phyloP scores from a whole-genome alignment of 2,888 invertebrate species.

The Steinernema carpocapsae region DNA sequence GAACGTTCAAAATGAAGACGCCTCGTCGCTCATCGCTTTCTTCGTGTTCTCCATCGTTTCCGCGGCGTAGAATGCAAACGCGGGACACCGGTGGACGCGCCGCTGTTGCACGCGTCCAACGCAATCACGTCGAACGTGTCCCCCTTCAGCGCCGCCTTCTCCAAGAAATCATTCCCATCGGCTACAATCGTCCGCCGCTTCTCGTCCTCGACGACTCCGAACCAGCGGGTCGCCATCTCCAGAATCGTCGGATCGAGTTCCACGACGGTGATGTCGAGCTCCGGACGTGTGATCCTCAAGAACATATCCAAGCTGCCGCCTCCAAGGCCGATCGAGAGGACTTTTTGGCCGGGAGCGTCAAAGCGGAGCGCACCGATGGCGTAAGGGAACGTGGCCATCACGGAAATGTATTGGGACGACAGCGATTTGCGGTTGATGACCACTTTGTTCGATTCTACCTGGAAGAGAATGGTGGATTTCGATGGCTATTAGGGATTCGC shows the following conservation, averaged over 20 bases:
- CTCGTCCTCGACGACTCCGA: slow-evolving; percentile 45
- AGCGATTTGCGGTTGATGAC: neutral
- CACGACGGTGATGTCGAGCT: slow-evolving; percentile 53
- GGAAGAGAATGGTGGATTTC: neutral
- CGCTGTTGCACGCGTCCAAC: slow-evolving; percentile 53
- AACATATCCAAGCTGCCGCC: slow-evolving; percentile 55
- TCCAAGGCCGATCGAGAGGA: slow-evolving; percentile 45
- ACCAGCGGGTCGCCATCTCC: slow-evolving; percentile 50
- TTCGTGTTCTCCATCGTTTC: slow-evolving; percentile 9
- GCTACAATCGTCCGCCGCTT: slow-evolving; percentile 44
- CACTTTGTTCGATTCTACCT: neutral
- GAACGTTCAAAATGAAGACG: neutral
- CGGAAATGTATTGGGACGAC: neutral
- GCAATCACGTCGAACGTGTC: slow-evolving; percentile 48
- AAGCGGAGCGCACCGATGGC: neutral
- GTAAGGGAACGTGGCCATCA: neutral
- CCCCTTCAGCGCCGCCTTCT: slow-evolving; percentile 41
- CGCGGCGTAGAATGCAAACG: neutral
- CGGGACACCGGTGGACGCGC: neutral
- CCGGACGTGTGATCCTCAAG: slow-evolving; percentile 37
- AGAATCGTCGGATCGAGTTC: slow-evolving; percentile 53
- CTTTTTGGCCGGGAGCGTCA: neutral
- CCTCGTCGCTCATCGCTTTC: neutral
- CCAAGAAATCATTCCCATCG: slow-evolving; percentile 51
- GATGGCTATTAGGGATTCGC: neutral